phyloP scores from a whole-genome alignment of 2,888 invertebrate genomes.

The Lucinisca nassula region DNA sequence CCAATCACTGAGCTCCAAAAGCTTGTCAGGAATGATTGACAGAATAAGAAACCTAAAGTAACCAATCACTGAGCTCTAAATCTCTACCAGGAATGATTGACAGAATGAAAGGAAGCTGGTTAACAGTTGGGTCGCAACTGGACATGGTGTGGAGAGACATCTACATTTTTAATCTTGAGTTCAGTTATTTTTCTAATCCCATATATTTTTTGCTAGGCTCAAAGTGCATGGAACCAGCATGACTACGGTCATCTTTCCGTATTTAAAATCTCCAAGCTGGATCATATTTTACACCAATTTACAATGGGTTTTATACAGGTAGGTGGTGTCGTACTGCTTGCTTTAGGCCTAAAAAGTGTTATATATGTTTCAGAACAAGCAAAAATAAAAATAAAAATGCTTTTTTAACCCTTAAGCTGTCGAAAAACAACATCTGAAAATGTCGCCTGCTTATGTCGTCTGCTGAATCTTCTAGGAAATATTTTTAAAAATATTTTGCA shows the following conservation, averaged over 20 bases:
- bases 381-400: too few relatives aligned
- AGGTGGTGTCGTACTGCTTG: slow-evolving; percentile 22
- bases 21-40: too few relatives aligned
- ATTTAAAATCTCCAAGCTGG: slow-evolving; percentile 79
- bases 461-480: too few relatives aligned
- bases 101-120: neutral
- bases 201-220: slow-evolving; percentile 78
- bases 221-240: slow-evolving; percentile 88
- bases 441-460: too few relatives aligned
- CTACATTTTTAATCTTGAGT: neutral
- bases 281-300: slow-evolving; percentile 85
- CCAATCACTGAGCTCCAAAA: too few relatives aligned
- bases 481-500: too few relatives aligned
- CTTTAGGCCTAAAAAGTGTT: neutral
- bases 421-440: too few relatives aligned
- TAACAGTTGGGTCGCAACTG: neutral
- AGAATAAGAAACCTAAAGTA: too few relatives aligned
- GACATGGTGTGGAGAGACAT: neutral
- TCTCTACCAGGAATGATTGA: too few relatives aligned
- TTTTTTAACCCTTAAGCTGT: too few relatives aligned
- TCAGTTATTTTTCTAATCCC: neutral
- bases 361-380: neutral
- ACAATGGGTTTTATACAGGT: slow-evolving; percentile 87
- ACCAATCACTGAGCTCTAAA: too few relatives aligned
- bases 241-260: slow-evolving; percentile 88